phyloP scores from a whole-genome alignment of 2,888 invertebrate genomes.

The Fabriciana adippe region DNA sequence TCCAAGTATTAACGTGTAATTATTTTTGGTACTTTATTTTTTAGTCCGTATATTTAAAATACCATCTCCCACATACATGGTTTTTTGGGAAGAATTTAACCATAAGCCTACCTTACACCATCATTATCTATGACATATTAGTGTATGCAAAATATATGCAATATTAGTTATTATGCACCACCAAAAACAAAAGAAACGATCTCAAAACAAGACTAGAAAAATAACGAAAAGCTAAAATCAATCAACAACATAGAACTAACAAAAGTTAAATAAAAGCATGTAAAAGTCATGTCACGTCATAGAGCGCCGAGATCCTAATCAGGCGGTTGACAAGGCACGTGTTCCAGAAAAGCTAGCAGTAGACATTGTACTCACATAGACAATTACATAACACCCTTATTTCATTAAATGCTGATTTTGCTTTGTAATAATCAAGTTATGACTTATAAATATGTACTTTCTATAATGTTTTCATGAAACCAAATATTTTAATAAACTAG shows the following conservation, averaged over 20 bases:
- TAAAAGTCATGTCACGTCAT: conserved; percentile 27
- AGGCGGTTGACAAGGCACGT: conserved; percentile 27
- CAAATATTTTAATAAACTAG: too few relatives aligned
- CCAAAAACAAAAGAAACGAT: too few relatives aligned
- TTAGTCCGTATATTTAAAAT: too few relatives aligned
- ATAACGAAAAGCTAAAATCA: neutral
- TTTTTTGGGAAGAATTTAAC: too few relatives aligned
- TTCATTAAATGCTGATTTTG: neutral
- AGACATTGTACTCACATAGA: conserved; percentile 12
- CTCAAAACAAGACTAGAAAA: neutral
- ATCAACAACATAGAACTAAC: neutral
- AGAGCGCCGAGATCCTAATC: conserved; percentile 24
- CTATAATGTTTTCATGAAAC: neutral
- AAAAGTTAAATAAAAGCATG: conserved; percentile 21
- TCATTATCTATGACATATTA: too few relatives aligned
- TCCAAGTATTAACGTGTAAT: too few relatives aligned
- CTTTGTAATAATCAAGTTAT: neutral
- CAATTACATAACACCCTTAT: conserved; percentile 1
- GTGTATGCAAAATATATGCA: too few relatives aligned
- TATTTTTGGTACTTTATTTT: too few relatives aligned
- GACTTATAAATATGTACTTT: neutral
- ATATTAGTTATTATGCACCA: too few relatives aligned
- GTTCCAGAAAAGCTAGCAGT: conserved; percentile 8
- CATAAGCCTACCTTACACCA: too few relatives aligned
- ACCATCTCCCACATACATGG: too few relatives aligned